Conservation (phyloP, 2,797 vertebrate species). For the Xerus rutilus region DNA sequence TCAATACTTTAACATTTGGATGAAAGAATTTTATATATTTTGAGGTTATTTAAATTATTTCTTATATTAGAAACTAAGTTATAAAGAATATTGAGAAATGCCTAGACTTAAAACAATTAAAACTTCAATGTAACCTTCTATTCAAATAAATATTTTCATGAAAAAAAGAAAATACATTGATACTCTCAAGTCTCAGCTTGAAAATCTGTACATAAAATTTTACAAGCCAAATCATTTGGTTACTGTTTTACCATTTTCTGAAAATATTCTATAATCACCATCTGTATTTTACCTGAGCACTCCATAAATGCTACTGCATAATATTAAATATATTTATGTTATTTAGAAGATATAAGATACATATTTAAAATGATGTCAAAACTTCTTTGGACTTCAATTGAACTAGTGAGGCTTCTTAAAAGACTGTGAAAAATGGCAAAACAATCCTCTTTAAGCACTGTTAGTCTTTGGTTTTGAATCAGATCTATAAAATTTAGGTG, state of each 20-base stretch:
- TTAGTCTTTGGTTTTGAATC: background rate
- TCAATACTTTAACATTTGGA: background rate
- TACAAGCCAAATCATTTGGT: background rate
- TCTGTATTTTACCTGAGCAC: background rate
- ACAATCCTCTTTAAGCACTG: background rate
- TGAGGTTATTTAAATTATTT: background rate
- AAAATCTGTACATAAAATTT: slow-evolving; percentile 28
- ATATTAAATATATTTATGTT: background rate
- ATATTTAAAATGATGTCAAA: background rate
- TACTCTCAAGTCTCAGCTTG: background rate
- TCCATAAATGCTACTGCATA: background rate
- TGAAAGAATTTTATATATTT: background rate
- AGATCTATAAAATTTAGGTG: background rate
- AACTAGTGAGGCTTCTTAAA: no score
- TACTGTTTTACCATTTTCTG: background rate
- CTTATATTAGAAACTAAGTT: background rate
- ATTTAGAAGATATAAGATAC: background rate
- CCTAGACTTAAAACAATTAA: slow-evolving; percentile 6
- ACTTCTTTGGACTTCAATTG: no score
- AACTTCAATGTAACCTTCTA: background rate
- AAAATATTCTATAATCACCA: background rate
- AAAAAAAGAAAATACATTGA: slow-evolving; percentile 10
- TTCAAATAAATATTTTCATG: slow-evolving; percentile 18
- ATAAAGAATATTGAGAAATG: background rate
- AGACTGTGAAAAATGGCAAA: background rate